Evolutionary conservation across 1,140 invertebrate species (phyloP).

Genomic region (Globodera rostochiensis): DNA sequence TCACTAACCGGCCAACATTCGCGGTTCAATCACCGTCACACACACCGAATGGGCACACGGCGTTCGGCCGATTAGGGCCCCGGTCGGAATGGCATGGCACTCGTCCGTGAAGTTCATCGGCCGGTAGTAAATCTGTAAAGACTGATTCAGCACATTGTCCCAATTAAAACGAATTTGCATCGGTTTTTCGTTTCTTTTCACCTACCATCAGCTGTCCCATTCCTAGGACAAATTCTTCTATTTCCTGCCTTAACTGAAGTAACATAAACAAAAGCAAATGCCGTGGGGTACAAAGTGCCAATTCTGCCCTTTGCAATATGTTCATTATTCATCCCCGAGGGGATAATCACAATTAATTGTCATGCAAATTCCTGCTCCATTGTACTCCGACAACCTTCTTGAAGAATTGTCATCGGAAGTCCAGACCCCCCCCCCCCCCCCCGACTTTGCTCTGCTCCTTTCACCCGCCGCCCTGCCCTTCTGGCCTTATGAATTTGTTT

Average conservation of each 20-base stretch:
- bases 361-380: background rate
- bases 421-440: too few relatives aligned
- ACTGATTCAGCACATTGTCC: background rate
- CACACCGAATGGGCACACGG: slow-evolving; percentile 60
- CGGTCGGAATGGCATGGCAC: slow-evolving; percentile 54
- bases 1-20: slow-evolving; percentile 53
- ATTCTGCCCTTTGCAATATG: background rate
- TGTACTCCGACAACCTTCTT: background rate
- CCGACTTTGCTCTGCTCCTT: too few relatives aligned
- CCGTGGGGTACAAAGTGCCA: background rate
- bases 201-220: background rate
- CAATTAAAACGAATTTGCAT: background rate
- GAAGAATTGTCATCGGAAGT: background rate
- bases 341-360: background rate
- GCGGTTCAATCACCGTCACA: slow-evolving; percentile 59
- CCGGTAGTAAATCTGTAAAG: slow-evolving; percentile 56
- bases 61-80: slow-evolving; percentile 46
- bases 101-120: slow-evolving; percentile 61
- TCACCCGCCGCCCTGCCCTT: background rate
- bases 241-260: background rate
- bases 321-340: background rate
- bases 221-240: background rate
- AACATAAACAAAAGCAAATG: background rate
- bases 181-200: background rate
- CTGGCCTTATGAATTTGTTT: background rate